A percentile compares a stretch with the other conserved stretches of the same genome.
Conservation (phyloP, 2,888 invertebrate genomes). For the Allophyes oxyacanthae region DNA sequence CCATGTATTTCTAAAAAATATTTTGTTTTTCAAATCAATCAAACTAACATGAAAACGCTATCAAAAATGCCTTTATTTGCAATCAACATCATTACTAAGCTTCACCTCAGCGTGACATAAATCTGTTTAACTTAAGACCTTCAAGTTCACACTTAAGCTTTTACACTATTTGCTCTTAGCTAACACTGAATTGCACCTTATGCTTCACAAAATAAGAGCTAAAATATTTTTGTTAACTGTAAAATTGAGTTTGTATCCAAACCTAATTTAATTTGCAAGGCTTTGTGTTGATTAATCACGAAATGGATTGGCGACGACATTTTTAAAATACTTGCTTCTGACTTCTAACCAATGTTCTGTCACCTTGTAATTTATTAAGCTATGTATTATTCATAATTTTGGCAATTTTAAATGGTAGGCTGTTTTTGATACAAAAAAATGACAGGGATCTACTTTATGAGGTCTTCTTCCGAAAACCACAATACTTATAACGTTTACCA, state of each 20-base stretch:
- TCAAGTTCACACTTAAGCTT: slow-evolving; percentile 66
- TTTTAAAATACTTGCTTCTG: slow-evolving; percentile 62
- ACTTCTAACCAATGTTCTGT: slow-evolving; percentile 40
- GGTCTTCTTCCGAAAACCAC: slow-evolving; percentile 12
- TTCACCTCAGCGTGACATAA: slow-evolving; percentile 71
- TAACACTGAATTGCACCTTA: slow-evolving; percentile 24
- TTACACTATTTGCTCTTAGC: not conserved
- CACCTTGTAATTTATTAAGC: slow-evolving; percentile 42
- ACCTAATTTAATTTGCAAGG: slow-evolving; percentile 78
- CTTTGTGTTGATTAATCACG: slow-evolving; percentile 75
- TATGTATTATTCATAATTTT: slow-evolving; percentile 48
- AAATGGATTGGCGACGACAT: slow-evolving; percentile 64
- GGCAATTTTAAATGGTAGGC: slow-evolving; percentile 33
- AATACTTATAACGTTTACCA: too few relatives aligned
- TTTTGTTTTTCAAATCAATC: too few relatives aligned
- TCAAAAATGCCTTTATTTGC: slow-evolving; percentile 39
- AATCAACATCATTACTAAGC: slow-evolving; percentile 38
- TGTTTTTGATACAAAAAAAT: slow-evolving; percentile 8
- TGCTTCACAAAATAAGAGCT: accelerated
- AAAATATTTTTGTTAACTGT: not conserved
- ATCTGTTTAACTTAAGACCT: slow-evolving; percentile 67
- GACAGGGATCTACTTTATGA: slow-evolving; percentile 33
- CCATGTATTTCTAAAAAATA: too few relatives aligned
- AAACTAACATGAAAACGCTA: slow-evolving; percentile 19
- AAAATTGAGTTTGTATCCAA: slow-evolving; percentile 16